Evolutionary conservation across 2,797 vertebrate genomes (phyloP), one percentile per base, ranked within the genome.

Genomic region (Alexandromys oeconomus): DNA sequence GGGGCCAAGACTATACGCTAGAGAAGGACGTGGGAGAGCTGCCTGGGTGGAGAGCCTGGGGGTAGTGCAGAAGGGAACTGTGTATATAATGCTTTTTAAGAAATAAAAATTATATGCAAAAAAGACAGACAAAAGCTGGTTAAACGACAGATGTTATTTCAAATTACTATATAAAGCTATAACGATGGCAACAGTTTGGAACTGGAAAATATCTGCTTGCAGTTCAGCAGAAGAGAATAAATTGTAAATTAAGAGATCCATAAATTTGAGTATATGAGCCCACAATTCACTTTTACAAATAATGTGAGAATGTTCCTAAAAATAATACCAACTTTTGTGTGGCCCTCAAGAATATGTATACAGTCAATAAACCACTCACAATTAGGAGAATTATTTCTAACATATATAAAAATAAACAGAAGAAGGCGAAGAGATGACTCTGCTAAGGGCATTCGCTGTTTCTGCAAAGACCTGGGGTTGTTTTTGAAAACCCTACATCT

Each of bases 211-310:
- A 87, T 40, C 88, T 92, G 21, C 46, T 80, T n/a, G 87, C 11
- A 92, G 54, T 84, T 67, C 23, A 63, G 40, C 69, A 65, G 2
- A 85, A 91, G 25, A 85, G 4, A 94, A 90, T 12, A 89, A 34
- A 89, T 84, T 94, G 54, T 77, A 92, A 95, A 94, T 25, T 81
- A 87, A 92, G 92, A 94, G 23, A n/a, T 2, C 8, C 48, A 37
- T 54, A 71, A 6, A 59, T 93, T 80, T 81, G 1, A 5, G 92
- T 57, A 51, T 12, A 87, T 69, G 77, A 88, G 54, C 6, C 29
- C 95, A 94, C 37, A 71, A 94, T 94, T 82, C 67, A 48, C 40
- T 91, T 71, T 94, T 94, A 92, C 87, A 78, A 74, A 48, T 81
- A 63, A n/a, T 65, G 0, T 85, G 27, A 92, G 86, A 27, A 31